phyloP scores from a whole-genome alignment of 1,140 invertebrate species.

The Macrobrachium rosenbergii region DNA sequence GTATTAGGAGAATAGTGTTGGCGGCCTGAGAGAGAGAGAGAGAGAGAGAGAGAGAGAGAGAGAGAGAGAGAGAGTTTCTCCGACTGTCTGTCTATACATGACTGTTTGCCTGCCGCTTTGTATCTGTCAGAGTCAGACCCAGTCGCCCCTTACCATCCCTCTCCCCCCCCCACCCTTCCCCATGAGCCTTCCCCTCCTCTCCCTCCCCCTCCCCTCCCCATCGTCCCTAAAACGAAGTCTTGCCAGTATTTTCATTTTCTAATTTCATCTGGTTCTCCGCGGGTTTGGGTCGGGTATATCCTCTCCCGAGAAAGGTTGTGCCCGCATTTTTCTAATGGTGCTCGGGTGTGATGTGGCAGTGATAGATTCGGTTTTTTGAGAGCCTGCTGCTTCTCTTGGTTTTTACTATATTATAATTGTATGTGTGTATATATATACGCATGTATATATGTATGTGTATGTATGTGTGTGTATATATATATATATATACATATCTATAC shows the following conservation, averaged over 20 bases:
- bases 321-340: no score
- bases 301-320: no score
- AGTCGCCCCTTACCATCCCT: neutral
- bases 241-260: neutral
- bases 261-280: neutral
- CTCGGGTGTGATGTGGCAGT: no score
- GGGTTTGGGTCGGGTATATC: no score
- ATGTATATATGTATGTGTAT: neutral
- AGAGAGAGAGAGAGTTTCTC: slow-evolving; percentile 30
- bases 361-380: no score
- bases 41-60: no score
- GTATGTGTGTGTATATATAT: no score
- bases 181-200: neutral
- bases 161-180: neutral
- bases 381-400: no score
- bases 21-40: no score
- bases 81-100: slow-evolving; percentile 60
- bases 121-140: slow-evolving; percentile 38
- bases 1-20: no score
- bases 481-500: neutral
- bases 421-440: slow-evolving; percentile 1
- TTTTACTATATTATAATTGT: neutral
- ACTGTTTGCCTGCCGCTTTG: slow-evolving; percentile 56
- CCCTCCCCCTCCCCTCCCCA: neutral
- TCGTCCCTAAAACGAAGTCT: neutral